Evolutionary conservation across 2,113 vertebrate species (phyloP).

Genomic region (Ammospiza caudacuta): DNA sequence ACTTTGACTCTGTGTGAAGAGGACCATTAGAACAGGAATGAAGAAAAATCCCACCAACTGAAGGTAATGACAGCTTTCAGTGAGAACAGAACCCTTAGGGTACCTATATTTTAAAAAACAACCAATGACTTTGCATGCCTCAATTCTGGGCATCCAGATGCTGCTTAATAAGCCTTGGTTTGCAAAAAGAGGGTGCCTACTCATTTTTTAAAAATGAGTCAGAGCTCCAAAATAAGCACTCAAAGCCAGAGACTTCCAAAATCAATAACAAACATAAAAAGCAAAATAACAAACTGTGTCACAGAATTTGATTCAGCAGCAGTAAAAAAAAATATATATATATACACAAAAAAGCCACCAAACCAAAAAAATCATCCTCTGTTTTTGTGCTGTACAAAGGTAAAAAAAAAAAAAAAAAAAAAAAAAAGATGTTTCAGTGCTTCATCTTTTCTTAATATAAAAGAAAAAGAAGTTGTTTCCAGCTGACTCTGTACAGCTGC

Average conservation of each 20-base stretch:
- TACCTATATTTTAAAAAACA: background rate
- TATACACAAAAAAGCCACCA: background rate
- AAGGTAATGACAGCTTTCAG: slow-evolving; percentile 33
- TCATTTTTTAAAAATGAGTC: slow-evolving; percentile 47
- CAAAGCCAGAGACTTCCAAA: slow-evolving; percentile 37
- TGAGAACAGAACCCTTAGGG: background rate
- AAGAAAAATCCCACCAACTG: slow-evolving; percentile 26
- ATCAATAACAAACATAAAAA: slow-evolving; percentile 58
- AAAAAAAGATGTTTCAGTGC: background rate
- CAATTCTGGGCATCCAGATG: background rate
- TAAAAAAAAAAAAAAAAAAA: background rate
- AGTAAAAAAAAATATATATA: background rate
- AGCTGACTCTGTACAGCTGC: slow-evolving; percentile 61
- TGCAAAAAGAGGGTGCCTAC: slow-evolving; percentile 32
- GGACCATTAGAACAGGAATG: slow-evolving; percentile 31
- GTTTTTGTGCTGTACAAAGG: slow-evolving; percentile 41
- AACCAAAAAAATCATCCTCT: background rate
- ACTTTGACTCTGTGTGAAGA: slow-evolving; percentile 39
- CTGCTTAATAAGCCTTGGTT: slow-evolving; percentile 23
- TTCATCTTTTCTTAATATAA: slow-evolving; percentile 53
- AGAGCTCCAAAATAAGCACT: slow-evolving; percentile 35
- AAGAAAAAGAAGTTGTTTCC: slow-evolving; percentile 57
- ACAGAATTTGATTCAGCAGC: slow-evolving; percentile 42
- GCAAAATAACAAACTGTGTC: slow-evolving; percentile 37
- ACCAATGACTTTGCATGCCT: background rate